Evolutionary conservation across 2,797 vertebrate genomes (phyloP).

Genomic region (Vireo griseus): DNA sequence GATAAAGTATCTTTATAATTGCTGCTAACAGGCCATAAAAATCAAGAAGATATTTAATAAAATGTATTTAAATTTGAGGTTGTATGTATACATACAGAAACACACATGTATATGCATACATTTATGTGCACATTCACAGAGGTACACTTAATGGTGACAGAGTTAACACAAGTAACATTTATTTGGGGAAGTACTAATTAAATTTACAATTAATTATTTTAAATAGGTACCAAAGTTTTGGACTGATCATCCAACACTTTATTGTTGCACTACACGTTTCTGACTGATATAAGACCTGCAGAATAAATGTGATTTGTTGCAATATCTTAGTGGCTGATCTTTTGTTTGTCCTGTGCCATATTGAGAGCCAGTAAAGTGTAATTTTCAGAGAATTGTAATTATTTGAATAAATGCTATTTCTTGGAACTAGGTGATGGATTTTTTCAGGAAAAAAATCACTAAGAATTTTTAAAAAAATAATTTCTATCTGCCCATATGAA

Average conservation of each 20-base stretch:
- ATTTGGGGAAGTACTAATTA: neutral
- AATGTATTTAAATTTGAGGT: neutral
- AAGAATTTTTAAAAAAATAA: neutral
- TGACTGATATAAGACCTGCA: neutral
- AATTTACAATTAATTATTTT: neutral
- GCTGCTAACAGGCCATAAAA: neutral
- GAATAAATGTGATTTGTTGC: conserved; percentile 7
- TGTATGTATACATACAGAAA: neutral
- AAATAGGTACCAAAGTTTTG: neutral
- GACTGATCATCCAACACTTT: neutral
- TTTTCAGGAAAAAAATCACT: neutral
- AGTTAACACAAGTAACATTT: neutral
- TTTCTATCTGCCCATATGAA: neutral
- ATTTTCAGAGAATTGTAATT: neutral
- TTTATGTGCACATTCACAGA: neutral
- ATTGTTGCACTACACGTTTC: neutral
- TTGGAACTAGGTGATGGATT: neutral
- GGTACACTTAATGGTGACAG: neutral
- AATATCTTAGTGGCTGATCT: neutral
- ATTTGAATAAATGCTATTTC: neutral
- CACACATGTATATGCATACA: neutral
- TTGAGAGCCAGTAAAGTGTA: neutral
- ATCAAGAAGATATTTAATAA: neutral
- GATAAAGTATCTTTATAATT: neutral
- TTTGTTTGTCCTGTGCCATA: neutral